Evolutionary conservation across 1,140 invertebrate species (phyloP), one percentile per base, ranked within the genome.

Genomic region (Monochamus saltuarius): DNA sequence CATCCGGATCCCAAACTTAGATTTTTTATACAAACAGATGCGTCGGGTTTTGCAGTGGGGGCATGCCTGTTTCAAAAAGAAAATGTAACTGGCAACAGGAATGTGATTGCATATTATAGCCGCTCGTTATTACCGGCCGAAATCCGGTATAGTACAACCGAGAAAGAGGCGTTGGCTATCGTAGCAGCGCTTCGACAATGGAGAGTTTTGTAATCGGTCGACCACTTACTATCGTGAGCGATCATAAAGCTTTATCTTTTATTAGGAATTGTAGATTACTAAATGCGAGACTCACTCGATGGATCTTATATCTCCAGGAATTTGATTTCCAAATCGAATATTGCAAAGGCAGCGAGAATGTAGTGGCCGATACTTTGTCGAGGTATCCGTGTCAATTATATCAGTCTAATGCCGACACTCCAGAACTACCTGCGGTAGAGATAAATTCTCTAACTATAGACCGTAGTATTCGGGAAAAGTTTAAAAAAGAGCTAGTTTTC

Each of bases 361-460:
- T 39, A n/a, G 19, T 51, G 4, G 56, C 56, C 2, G 56, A 59
- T 13, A 39, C 14, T 59, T 35, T 59, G n/a, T 51, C 56, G n/a
- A 46, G 54, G 29, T 13, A 39, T 56, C 11, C 17, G n/a, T 29
- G 22, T 29, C 22, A 29, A 6, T 29, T 29, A 29, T 6, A 3
- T 3, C 2, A 29, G 6, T 29, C 22, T 29, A 29, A 29, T 29
- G 22, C 22, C 6, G 22, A 29, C 2, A 29, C 22, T 6, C 22
- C 22, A 29, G n/a, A 10, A 52, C 11, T 29, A 29, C 6, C 22
- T 6, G 22, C 35, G 35, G 13, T 2, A 7, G 10, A 36, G n/a
- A 6, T n/a, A 37, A 13, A 7, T 38, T 16, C 37, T 7, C n/a
- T 17, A 17, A 14, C 11, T 10, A 1, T 38, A 38, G 22, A 8